A percentile compares a stretch with the other conserved stretches of the same genome.
phyloP scores from a whole-genome alignment of 2,113 vertebrate species.

The Cyprinodon variegatus region DNA sequence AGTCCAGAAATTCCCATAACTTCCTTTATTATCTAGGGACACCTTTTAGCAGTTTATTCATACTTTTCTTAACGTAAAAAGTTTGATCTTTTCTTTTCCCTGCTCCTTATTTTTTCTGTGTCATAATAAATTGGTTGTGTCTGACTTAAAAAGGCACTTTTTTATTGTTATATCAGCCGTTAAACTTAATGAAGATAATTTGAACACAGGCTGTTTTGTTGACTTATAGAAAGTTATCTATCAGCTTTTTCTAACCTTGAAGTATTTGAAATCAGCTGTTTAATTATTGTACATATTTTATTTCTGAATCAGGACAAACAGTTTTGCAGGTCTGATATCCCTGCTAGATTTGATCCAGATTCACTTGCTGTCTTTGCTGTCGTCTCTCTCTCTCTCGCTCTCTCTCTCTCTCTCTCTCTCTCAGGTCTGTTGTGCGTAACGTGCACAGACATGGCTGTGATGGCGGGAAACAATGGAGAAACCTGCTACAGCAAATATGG shows the following conservation, averaged over 20 bases:
- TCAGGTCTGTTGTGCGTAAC: constrained; percentile 91
- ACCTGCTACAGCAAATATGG: constrained; percentile 96
- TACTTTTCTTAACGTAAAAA: too few relatives aligned
- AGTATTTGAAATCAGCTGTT: background rate
- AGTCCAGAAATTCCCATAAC: too few relatives aligned
- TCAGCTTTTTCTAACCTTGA: background rate
- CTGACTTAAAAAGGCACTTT: too few relatives aligned
- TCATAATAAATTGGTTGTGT: too few relatives aligned
- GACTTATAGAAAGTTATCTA: background rate
- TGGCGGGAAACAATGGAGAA: constrained; percentile 90
- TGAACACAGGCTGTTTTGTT: background rate
- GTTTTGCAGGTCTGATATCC: background rate
- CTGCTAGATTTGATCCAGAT: background rate
- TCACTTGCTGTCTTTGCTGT: background rate
- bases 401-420: background rate
- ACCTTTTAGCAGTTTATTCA: too few relatives aligned
- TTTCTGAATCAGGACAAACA: constrained; percentile 16
- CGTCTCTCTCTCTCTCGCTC: accelerated
- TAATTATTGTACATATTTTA: too few relatives aligned
- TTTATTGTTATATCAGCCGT: too few relatives aligned
- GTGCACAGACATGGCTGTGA: constrained; percentile 93
- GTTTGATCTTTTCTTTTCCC: too few relatives aligned
- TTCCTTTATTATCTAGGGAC: too few relatives aligned
- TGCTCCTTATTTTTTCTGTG: too few relatives aligned
- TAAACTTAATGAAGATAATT: too few relatives aligned